Evolutionary conservation across 2,113 vertebrate genomes (phyloP).

Genomic region (Hyperopisus bebe): DNA sequence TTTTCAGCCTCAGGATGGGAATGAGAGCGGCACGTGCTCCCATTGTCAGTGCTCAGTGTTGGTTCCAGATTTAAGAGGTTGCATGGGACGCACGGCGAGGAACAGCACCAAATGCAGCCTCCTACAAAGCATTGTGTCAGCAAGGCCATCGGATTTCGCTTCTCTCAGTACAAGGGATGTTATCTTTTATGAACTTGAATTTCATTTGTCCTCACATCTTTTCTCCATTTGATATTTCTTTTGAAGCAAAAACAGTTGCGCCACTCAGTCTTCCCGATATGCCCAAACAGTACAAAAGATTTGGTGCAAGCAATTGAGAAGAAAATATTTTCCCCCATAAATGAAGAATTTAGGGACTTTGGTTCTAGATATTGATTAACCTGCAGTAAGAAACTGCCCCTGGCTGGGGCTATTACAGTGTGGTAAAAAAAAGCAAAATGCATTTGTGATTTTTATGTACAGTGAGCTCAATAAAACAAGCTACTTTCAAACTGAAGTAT

Average conservation of each 20-base stretch:
- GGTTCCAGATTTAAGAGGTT: slow-evolving; percentile 46
- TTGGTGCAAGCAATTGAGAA: slow-evolving; percentile 36
- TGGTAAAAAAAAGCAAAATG: background rate
- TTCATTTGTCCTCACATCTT: slow-evolving; percentile 52
- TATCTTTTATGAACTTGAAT: slow-evolving; percentile 52
- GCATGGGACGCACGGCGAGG: slow-evolving; percentile 48
- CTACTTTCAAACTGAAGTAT: background rate
- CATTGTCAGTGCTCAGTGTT: background rate
- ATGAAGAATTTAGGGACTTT: slow-evolving; percentile 36
- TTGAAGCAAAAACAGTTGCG: slow-evolving; percentile 32
- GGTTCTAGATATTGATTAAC: slow-evolving; percentile 39
- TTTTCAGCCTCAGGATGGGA: slow-evolving; percentile 32
- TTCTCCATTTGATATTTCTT: slow-evolving; percentile 49
- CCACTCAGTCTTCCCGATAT: background rate
- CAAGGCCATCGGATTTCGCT: slow-evolving; percentile 56
- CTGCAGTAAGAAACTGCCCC: slow-evolving; percentile 26
- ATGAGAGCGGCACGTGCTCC: background rate
- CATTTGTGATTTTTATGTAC: background rate
- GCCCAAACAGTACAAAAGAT: slow-evolving; percentile 22
- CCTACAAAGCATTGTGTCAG: slow-evolving; percentile 45
- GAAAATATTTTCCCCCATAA: slow-evolving; percentile 31
- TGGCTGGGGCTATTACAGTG: background rate
- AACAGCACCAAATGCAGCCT: slow-evolving; percentile 44
- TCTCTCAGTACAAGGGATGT: slow-evolving; percentile 38
- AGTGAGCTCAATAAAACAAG: background rate